Percentiles rank a stretch among this genome's conserved stretches.
These are phyloP conservation scores for Phrynocephalus guinanensis DNA, from an alignment of 2,797 vertebrate species.

Conservation along the genomic window DNA sequence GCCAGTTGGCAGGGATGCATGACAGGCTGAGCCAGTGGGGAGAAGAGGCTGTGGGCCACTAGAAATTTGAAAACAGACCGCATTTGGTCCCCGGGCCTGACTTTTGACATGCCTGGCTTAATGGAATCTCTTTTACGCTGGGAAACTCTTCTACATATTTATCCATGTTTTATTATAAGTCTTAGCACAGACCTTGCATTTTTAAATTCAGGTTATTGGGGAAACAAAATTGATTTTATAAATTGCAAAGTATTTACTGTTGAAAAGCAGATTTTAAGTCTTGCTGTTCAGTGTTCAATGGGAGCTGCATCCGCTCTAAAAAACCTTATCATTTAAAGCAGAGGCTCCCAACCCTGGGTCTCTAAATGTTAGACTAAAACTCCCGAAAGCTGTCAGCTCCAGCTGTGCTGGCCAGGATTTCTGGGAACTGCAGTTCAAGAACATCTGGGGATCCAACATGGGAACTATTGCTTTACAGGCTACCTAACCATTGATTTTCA, in stretches of 20 bases:
- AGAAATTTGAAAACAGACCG: too few relatives aligned
- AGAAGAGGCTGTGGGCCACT: too few relatives aligned
- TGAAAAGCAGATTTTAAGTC: not conserved
- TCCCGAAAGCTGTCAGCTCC: not conserved
- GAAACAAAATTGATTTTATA: not conserved
- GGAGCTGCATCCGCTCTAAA: too few relatives aligned
- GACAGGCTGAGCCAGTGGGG: too few relatives aligned
- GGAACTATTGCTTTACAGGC: too few relatives aligned
- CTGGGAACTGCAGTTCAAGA: too few relatives aligned
- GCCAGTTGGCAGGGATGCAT: too few relatives aligned
- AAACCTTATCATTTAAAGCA: too few relatives aligned
- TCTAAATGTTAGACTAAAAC: constrained; percentile 15
- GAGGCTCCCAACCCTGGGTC: not conserved
- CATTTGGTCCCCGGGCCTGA: too few relatives aligned
- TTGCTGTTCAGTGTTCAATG: not conserved
- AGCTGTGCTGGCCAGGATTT: too few relatives aligned
- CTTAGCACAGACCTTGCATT: not conserved
- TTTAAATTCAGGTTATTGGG: not conserved
- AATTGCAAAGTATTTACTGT: not conserved
- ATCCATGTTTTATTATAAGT: not conserved
- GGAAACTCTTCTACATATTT: not conserved
- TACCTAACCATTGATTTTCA: not conserved
- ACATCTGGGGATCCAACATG: too few relatives aligned
- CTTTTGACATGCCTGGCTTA: not conserved
- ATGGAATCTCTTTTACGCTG: not conserved